Conservation (phyloP, 2,797 vertebrate species). For the Lagocephalus sceleratus region DNA sequence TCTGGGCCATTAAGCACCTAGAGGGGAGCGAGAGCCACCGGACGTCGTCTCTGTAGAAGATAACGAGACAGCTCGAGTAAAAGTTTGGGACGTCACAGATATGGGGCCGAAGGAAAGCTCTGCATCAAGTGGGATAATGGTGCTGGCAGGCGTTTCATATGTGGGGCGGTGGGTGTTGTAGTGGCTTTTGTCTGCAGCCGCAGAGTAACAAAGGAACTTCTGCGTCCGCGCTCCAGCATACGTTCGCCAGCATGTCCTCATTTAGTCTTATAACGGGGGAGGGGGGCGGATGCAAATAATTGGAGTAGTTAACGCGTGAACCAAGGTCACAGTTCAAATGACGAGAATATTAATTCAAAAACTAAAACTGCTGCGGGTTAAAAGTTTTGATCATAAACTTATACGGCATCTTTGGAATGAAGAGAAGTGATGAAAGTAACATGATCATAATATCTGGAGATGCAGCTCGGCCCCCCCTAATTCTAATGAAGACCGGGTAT, state of each 20-base stretch:
- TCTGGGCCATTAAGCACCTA: conserved; percentile 31
- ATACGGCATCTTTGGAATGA: too few relatives aligned
- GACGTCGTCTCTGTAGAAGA: conserved; percentile 10
- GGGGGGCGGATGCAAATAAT: conserved; percentile 70
- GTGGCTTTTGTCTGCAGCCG: conserved; percentile 37
- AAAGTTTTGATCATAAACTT: conserved; percentile 9
- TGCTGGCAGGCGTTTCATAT: too few relatives aligned
- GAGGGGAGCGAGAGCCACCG: not conserved
- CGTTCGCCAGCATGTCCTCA: conserved; percentile 69
- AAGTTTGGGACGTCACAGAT: conserved; percentile 11
- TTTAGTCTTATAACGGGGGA: conserved; percentile 74
- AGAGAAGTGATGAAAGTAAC: too few relatives aligned
- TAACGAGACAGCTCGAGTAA: not conserved
- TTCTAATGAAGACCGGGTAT: conserved; percentile 15
- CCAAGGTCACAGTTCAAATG: conserved; percentile 53
- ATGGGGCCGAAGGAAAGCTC: not conserved
- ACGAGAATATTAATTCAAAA: conserved; percentile 29
- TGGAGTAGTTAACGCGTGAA: conserved; percentile 75
- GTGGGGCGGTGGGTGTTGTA: conserved; percentile 8
- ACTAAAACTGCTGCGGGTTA: conserved; percentile 16
- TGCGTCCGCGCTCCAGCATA: conserved; percentile 37
- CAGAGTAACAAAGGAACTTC: conserved; percentile 61
- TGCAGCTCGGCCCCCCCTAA: not conserved
- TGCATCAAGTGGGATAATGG: not conserved
- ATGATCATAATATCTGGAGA: not conserved